Evolutionary conservation across 1,140 invertebrate species (phyloP).

Genomic region (Arctopsyche grandis): DNA sequence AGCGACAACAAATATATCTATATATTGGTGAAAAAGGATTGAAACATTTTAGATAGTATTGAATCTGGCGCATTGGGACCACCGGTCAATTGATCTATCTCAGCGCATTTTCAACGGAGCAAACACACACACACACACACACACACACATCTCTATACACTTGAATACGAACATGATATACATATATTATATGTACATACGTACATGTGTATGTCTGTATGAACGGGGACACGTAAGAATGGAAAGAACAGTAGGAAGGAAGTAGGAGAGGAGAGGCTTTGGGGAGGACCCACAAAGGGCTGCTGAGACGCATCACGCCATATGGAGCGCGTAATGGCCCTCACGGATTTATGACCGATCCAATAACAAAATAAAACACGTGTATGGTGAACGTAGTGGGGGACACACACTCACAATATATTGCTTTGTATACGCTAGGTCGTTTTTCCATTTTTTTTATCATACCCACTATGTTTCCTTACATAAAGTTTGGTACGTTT

Average conservation of each 20-base stretch:
- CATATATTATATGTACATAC: no score
- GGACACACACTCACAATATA: background rate
- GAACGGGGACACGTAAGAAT: background rate
- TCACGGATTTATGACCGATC: slow-evolving; percentile 51
- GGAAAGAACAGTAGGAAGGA: background rate
- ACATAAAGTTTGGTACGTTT: no score
- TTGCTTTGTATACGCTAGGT: background rate
- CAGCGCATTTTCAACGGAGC: background rate
- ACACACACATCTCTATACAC: background rate
- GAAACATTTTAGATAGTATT: background rate
- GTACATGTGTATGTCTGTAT: background rate
- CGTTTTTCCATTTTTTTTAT: no score
- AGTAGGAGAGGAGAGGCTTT: background rate
- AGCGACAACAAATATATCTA: background rate
- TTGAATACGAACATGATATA: no score
- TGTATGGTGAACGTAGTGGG: slow-evolving; percentile 30
- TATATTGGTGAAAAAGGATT: background rate
- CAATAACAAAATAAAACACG: slow-evolving; percentile 54
- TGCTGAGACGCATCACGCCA: slow-evolving; percentile 45
- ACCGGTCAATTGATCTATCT: background rate
- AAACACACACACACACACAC: background rate
- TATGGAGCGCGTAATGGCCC: slow-evolving; percentile 50
- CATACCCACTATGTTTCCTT: no score
- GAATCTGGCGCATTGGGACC: background rate
- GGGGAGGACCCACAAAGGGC: slow-evolving; percentile 1